These are phyloP conservation scores for Therioaphis trifolii DNA, from an alignment of 2,888 invertebrate species.

Conservation along the genomic window DNA sequence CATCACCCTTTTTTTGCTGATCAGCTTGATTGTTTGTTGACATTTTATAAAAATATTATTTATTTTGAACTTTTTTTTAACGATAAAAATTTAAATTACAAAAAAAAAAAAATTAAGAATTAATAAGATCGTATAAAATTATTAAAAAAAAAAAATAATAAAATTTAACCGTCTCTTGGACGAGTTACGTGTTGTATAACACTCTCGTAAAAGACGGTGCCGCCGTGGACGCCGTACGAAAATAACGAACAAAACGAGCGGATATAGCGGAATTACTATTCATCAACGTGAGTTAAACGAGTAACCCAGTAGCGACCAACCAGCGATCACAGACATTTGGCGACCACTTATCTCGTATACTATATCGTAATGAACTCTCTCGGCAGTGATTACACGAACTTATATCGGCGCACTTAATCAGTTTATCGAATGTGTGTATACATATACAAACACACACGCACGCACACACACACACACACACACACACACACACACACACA, in stretches of 20 bases:
- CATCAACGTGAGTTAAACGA: slow-evolving; percentile 54
- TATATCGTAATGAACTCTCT: slow-evolving; percentile 16
- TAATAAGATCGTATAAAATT: background rate
- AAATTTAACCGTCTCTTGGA: too few relatives aligned
- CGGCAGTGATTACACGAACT: slow-evolving; percentile 11
- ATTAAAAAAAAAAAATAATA: background rate
- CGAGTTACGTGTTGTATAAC: background rate
- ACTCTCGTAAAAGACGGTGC: background rate
- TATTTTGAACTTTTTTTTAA: background rate
- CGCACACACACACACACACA: too few relatives aligned
- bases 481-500: too few relatives aligned
- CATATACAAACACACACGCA: too few relatives aligned
- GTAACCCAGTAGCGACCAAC: slow-evolving; percentile 32
- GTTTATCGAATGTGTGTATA: slow-evolving; percentile 26
- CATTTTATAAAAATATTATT: slow-evolving; percentile 16
- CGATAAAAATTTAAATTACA: background rate
- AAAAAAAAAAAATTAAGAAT: background rate
- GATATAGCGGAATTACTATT: slow-evolving; percentile 53
- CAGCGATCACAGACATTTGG: slow-evolving; percentile 52
- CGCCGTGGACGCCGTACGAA: slow-evolving; percentile 2
- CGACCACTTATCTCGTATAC: slow-evolving; percentile 51
- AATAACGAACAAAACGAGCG: slow-evolving; percentile 33
- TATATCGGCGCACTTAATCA: slow-evolving; percentile 32
- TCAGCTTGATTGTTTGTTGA: slow-evolving; percentile 21
- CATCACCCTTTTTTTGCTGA: slow-evolving; percentile 45